Evolutionary conservation across 2,113 vertebrate genomes (phyloP), one percentile per base, ranked within the genome.

Genomic region (Spea multiplicata): DNA sequence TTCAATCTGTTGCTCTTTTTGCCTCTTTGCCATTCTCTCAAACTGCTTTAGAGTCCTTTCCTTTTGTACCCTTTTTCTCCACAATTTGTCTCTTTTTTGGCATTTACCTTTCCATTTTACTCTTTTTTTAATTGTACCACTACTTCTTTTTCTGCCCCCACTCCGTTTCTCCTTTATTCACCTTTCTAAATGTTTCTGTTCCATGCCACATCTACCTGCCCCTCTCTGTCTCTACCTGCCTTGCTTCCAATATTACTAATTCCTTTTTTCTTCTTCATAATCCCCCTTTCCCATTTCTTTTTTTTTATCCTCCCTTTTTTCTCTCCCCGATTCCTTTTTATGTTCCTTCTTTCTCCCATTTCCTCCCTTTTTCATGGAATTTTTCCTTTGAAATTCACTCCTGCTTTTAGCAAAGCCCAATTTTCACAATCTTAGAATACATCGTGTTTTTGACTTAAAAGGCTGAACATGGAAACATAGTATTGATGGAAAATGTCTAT

Each of bases 331-430:
- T 14, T 45, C 2, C 4, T 14, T 47, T 48, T 62, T 61, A 14
- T 44, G 4, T 59, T 55, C 13, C 16, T 44, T 71, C 50, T 53
- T 70, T 55, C 50, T 30, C 73, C 53, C 62, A 44, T 55, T 78
- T 78, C 71, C 44, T 44, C 30, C 12, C 55, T 44, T 70, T 61
- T 61, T 44, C 67, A 17, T 53, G 8, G 44, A 72, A 66, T 73
- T 79, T 73, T n/a, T 17, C 77, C 77, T 80, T 80, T 73, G 77
- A 73, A 73, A 66, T 65, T 67, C 64, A 13, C 69, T 78, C 69
- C 48, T 71, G 59, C 67, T 64, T 78, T 78, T 62, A 77, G 75
- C 75, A 62, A 45, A 71, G 12, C 59, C 55, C 68, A 77, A 70
- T 69, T 71, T 78, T 71, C 47, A 50, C 55, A 79, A 67, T 61